A percentile compares a stretch with the other conserved stretches of the same genome.
Conservation (phyloP, 1,140 invertebrate species). For the Tetramorium simillimum region DNA sequence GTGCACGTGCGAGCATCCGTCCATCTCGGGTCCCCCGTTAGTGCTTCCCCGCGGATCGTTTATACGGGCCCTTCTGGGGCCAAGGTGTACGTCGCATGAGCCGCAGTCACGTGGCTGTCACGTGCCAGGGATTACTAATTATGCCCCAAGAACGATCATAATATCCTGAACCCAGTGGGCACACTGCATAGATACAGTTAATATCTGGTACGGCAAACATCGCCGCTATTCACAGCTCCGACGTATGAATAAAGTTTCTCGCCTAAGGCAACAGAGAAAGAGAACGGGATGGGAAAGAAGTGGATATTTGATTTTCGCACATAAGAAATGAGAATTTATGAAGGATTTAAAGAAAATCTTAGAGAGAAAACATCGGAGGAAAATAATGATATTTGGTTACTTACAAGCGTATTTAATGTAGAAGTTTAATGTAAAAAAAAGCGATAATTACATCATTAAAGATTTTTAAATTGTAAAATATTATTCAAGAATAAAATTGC, state of each 20-base stretch:
- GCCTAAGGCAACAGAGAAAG: slow-evolving; percentile 56
- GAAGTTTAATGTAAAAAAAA: background rate
- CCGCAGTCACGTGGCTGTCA: slow-evolving; percentile 79
- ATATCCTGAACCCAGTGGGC: slow-evolving; percentile 80
- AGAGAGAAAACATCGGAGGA: background rate
- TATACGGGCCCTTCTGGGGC: slow-evolving; percentile 59
- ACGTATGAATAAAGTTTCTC: slow-evolving; percentile 79
- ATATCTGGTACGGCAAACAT: slow-evolving; percentile 82
- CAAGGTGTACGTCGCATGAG: slow-evolving; percentile 70
- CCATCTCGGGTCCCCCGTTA: background rate
- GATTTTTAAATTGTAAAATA: background rate
- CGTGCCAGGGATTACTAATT: slow-evolving; percentile 84
- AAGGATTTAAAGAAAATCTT: slow-evolving; percentile 12
- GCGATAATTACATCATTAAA: background rate
- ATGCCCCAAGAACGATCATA: slow-evolving; percentile 82
- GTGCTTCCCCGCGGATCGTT: slow-evolving; percentile 24
- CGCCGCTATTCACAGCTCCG: slow-evolving; percentile 70
- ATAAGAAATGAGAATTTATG: slow-evolving; percentile 69
- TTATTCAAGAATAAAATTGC: background rate
- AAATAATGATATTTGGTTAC: background rate
- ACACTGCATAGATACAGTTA: slow-evolving; percentile 82
- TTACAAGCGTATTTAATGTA: too few relatives aligned
- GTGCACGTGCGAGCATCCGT: slow-evolving; percentile 33
- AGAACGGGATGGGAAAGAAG: too few relatives aligned
- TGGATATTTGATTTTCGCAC: slow-evolving; percentile 84